Evolutionary conservation across 37 sponge, comb jelly and placozoan species (phyloP).

Genomic region (Crambe crambe): DNA sequence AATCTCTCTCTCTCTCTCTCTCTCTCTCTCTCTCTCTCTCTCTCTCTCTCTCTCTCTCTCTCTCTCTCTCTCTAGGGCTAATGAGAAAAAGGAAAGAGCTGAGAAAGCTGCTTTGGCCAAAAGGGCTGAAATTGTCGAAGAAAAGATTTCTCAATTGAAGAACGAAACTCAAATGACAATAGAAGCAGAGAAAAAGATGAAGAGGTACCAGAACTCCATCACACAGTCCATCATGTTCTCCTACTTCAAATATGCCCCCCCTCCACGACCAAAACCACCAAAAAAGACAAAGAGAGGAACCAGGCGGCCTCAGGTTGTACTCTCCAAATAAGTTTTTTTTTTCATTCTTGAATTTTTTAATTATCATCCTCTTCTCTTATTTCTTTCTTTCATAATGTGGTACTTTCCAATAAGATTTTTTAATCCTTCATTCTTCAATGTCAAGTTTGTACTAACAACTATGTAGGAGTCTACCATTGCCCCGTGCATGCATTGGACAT

Average conservation of each 20-base stretch:
- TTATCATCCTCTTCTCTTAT: too few species aligned
- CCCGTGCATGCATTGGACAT: too few species aligned
- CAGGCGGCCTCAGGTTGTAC: not conserved
- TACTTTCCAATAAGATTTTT: too few species aligned
- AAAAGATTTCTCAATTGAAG: not conserved
- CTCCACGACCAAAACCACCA: not conserved
- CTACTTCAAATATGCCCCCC: not conserved
- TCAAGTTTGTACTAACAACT: too few species aligned
- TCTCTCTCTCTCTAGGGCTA: not conserved
- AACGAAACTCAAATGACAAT: not conserved
- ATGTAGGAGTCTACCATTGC: too few species aligned
- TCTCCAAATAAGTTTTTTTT: not conserved
- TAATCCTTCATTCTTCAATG: too few species aligned
- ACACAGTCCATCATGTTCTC: not conserved
- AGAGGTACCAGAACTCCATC: not conserved
- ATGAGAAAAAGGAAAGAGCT: not conserved
- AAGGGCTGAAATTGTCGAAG: not conserved
- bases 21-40: not conserved
- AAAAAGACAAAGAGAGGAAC: not conserved
- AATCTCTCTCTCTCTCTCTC: not conserved
- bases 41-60: constrained; percentile 13
- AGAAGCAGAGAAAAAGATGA: not conserved
- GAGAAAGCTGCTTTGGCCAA: not conserved
- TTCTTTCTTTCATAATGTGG: too few species aligned
- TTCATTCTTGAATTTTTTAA: too few species aligned